These are phyloP conservation scores for Lagopus leucura DNA, from an alignment of 2,113 vertebrate genomes.

Conservation along the genomic window DNA sequence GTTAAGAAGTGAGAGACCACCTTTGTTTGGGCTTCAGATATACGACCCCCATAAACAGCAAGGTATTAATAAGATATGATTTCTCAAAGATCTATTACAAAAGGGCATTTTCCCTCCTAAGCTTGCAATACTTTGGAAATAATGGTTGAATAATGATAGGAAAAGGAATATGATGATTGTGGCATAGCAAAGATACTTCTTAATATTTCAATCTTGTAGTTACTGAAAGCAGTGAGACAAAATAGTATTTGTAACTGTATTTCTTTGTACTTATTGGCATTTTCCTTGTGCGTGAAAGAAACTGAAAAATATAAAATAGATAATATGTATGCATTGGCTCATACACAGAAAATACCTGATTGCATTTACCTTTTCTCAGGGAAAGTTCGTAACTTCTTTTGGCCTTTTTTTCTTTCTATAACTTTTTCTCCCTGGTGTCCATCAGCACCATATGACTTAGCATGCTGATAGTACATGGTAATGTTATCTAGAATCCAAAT, in stretches of 20 bases:
- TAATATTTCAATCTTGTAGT: not conserved
- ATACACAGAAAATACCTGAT: not conserved
- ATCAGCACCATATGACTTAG: not conserved
- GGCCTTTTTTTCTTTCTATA: not conserved
- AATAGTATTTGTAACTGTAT: not conserved
- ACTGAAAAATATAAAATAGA: not conserved
- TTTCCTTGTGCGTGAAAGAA: not conserved
- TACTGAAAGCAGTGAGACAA: not conserved
- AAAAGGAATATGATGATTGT: not conserved
- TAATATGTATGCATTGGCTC: not conserved
- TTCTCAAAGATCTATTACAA: not conserved
- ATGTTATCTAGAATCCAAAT: not conserved
- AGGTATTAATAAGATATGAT: constrained; percentile 76
- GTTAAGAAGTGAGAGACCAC: constrained; percentile 91
- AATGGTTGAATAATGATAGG: not conserved
- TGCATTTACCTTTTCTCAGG: not conserved
- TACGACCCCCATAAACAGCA: constrained; percentile 94
- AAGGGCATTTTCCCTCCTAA: not conserved
- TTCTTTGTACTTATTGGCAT: not conserved
- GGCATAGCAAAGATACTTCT: not conserved
- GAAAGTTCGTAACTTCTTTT: not conserved
- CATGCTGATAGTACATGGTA: not conserved
- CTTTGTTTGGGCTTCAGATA: constrained; percentile 93
- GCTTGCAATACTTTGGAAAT: not conserved
- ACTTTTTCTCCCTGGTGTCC: not conserved